A percentile compares a stretch with the other conserved stretches of the same genome.
These are phyloP conservation scores for Thalpophila matura DNA, from an alignment of 2,888 invertebrate species.

Conservation along the genomic window DNA sequence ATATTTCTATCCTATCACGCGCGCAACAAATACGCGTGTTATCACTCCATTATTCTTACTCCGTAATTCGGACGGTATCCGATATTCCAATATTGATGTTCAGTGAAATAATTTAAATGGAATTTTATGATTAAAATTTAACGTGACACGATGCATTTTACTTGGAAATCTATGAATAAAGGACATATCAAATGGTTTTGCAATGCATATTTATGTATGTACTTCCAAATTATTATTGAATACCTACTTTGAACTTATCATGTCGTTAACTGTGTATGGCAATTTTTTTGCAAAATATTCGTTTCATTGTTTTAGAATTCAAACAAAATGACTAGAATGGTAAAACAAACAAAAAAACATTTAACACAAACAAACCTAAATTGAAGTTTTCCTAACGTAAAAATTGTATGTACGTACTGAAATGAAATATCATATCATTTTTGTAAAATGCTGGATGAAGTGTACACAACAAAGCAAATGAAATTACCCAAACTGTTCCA, in stretches of 20 bases:
- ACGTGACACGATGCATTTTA: not conserved
- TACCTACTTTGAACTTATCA: not conserved
- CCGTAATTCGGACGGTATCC: not conserved
- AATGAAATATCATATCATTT: too few relatives aligned
- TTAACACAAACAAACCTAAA: too few relatives aligned
- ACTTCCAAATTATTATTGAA: not conserved
- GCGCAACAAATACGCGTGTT: not conserved
- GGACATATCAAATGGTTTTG: not conserved
- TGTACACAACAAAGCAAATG: not conserved
- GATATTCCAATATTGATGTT: slow-evolving; percentile 13
- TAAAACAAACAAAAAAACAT: too few relatives aligned
- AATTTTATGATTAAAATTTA: slow-evolving; percentile 7
- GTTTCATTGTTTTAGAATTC: too few relatives aligned
- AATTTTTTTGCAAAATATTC: not conserved
- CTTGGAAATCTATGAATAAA: not conserved
- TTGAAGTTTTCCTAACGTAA: too few relatives aligned
- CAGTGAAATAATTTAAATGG: slow-evolving; percentile 6
- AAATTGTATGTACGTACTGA: too few relatives aligned
- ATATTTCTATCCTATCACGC: not conserved
- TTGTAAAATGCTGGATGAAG: too few relatives aligned
- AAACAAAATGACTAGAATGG: too few relatives aligned
- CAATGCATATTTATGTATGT: not conserved
- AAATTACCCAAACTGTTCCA: not conserved
- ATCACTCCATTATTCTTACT: not conserved
- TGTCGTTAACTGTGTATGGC: not conserved